These are phyloP conservation scores for Zoanthus solanderi DNA, from an alignment of 92 coral and sea anemone genomes.

Conservation along the genomic window DNA sequence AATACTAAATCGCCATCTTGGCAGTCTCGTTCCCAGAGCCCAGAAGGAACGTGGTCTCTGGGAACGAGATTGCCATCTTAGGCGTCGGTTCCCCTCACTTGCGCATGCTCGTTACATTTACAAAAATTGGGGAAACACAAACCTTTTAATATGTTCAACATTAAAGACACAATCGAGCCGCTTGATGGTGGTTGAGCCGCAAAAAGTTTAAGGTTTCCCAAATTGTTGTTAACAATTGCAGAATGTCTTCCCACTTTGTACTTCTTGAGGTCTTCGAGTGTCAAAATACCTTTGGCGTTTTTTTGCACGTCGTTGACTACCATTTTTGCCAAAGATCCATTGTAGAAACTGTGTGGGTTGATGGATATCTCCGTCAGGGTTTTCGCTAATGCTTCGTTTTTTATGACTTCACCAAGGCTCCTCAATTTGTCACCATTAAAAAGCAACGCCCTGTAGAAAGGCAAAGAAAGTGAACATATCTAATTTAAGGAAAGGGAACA, in stretches of 20 bases:
- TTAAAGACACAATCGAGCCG: conserved; percentile 78
- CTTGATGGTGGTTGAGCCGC: conserved; percentile 85
- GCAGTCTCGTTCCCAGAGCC: too few species aligned
- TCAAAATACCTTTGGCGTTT: conserved; percentile 75
- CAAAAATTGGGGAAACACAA: not conserved
- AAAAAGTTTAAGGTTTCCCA: conserved; percentile 63
- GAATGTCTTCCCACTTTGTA: conserved; percentile 62
- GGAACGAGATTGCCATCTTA: too few species aligned
- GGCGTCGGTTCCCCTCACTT: too few species aligned
- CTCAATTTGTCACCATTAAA: conserved; percentile 63
- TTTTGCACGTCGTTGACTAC: conserved; percentile 70
- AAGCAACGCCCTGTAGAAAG: conserved; percentile 64
- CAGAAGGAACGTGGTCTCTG: too few species aligned
- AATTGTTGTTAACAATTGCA: conserved; percentile 40
- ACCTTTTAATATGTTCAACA: conserved; percentile 91
- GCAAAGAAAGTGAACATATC: not conserved
- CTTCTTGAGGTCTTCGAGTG: conserved; percentile 66
- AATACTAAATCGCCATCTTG: too few species aligned
- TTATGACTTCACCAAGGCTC: conserved; percentile 68
- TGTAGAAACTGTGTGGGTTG: conserved; percentile 82
- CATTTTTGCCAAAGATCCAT: conserved; percentile 72
- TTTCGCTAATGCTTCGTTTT: conserved; percentile 75
- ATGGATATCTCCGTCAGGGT: conserved; percentile 68
- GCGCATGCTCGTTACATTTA: too few species aligned
- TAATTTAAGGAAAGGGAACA: not conserved